Percentiles rank a stretch among this genome's conserved stretches.
Evolutionary conservation across 2,888 invertebrate species (phyloP).

Genomic region (Agonopterix heracliana): DNA sequence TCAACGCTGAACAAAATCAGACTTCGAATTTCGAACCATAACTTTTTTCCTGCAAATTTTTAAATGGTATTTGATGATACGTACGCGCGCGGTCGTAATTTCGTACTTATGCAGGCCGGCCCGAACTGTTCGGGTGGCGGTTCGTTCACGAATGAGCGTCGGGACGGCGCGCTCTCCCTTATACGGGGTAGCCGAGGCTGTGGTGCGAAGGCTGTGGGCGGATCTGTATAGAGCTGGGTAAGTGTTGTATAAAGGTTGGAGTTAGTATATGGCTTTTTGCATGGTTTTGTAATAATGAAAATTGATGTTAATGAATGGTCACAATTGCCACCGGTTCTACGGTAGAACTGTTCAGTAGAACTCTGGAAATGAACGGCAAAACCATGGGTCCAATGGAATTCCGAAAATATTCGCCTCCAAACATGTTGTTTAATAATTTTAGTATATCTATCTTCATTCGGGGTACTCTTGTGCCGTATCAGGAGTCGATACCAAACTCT

Average conservation of each 20-base stretch:
- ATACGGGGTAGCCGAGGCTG: constrained; percentile 39
- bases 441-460: no score
- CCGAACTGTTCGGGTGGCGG: constrained; percentile 59
- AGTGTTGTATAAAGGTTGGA: background rate
- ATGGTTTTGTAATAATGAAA: no score
- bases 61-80: constrained; percentile 32
- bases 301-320: no score
- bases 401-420: no score
- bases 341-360: no score
- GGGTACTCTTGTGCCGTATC: no score
- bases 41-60: background rate
- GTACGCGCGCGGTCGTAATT: constrained; percentile 61
- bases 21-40: constrained; percentile 13
- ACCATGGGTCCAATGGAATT: no score
- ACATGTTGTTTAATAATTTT: no score
- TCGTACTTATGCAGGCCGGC: constrained; percentile 37
- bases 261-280: background rate
- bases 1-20: constrained; percentile 14
- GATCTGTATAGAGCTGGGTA: constrained; percentile 33
- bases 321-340: no score
- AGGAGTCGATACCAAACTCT: no score
- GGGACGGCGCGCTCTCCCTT: constrained; percentile 46
- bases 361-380: no score
- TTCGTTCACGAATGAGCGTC: constrained; percentile 51
- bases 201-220: constrained; percentile 42